Evolutionary conservation across 2,888 invertebrate genomes (phyloP), one percentile per base, ranked within the genome.

Genomic region (Spodoptera picta): DNA sequence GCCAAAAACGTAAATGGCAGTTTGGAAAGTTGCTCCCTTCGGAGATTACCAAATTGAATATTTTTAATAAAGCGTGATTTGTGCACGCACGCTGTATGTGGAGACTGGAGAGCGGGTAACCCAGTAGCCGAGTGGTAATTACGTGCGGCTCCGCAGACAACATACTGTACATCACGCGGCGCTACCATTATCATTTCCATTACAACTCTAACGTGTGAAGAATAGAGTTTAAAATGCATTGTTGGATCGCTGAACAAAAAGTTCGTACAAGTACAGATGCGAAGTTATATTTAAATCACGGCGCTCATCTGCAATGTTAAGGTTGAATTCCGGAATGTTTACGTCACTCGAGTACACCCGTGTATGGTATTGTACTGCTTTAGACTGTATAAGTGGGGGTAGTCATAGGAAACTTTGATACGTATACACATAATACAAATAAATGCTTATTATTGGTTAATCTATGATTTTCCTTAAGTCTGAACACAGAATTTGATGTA

Each of bases 291-390:
- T 92, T 92, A 93, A 92, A 92, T 87, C 90, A 83, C 82, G 83
- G 84, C 87, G 88, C 87, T 90, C 90, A 90, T 91, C 90, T 87
- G 89, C 87, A 93, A 93, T 92, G 93, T 92, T 93, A 92, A 93
- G 93, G 92, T 92, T 92, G 90, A 92, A 93, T 93, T 92, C 93
- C 92, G 82, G 69, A 87, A 84, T 77, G 87, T 77, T 86, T 88
- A 86, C 93, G 93, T 93, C 93, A 93, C 55, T 46, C 79, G 69
- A 65, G 73, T 75, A 80, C 79, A 78, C 46, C 75, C 83, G 81
- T 82, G 81, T 83, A 85, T 83, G 83, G 83, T 78, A 76, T 77
- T 80, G 71, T 70, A 79, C 70, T 59, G 72, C 43, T 54, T 42
- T 54, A 58, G 4, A 50, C 45, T 56, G 47, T 46, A 46, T 48